Conservation (phyloP, 2,888 invertebrate species). For the Lithophane leautieri region DNA sequence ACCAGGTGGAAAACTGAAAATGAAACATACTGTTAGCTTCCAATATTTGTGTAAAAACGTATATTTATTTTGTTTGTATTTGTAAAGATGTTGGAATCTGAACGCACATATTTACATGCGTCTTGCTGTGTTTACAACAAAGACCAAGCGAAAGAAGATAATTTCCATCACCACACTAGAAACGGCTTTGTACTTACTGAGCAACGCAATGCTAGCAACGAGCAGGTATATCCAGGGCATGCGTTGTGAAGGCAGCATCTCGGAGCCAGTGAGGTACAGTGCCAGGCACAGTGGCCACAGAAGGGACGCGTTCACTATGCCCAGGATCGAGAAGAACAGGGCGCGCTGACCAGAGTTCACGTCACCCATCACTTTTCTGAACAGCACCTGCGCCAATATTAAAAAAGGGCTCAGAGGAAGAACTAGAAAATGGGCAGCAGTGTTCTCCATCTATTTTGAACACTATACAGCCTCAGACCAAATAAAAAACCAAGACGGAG, state of each 20-base stretch:
- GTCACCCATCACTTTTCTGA: constrained; percentile 98
- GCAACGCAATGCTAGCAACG: constrained; percentile 94
- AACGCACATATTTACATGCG: neutral
- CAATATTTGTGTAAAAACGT: neutral
- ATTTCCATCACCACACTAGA: neutral
- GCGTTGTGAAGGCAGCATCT: constrained; percentile 94
- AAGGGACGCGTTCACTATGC: constrained; percentile 96
- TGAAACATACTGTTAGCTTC: constrained; percentile 20
- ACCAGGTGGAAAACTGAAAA: constrained; percentile 96
- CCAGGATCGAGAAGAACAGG: constrained; percentile 97
- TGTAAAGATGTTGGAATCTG: neutral
- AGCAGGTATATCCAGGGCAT: constrained; percentile 97
- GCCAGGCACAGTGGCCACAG: constrained; percentile 97
- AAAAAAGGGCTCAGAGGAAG: neutral
- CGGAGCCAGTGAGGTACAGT: constrained; percentile 96
- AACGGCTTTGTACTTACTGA: constrained; percentile 89
- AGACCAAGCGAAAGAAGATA: neutral
- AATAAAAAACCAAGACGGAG: no score
- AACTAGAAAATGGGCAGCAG: no score
- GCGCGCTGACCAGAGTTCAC: constrained; percentile 98
- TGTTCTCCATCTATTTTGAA: no score
- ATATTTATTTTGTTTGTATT: neutral
- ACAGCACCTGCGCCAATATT: constrained; percentile 93
- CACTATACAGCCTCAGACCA: no score
- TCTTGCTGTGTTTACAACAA: neutral